Evolutionary conservation across 2,888 invertebrate species (phyloP).

Genomic region (Phragmatobia fuliginosa): DNA sequence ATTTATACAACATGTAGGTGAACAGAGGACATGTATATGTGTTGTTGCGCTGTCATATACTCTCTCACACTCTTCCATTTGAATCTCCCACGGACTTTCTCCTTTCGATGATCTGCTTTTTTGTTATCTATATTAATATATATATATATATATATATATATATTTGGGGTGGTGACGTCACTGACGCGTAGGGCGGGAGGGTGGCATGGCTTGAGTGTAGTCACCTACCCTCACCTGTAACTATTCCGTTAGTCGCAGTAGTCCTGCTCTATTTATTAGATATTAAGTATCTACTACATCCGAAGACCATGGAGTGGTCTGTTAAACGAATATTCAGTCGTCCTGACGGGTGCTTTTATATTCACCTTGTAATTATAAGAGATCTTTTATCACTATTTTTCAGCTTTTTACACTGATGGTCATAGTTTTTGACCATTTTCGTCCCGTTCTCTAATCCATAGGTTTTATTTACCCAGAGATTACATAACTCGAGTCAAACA

Average conservation of each 20-base stretch:
- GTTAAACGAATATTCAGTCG: constrained; percentile 49
- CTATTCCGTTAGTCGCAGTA: neutral
- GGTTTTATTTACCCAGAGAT: neutral
- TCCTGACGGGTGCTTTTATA: constrained; percentile 49
- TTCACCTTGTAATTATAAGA: constrained; percentile 45
- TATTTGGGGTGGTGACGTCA: neutral
- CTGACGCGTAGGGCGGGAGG: neutral
- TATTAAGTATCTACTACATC: constrained; percentile 16
- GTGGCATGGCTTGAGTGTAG: neutral
- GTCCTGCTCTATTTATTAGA: constrained; percentile 9
- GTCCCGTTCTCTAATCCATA: neutral
- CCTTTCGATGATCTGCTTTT: constrained; percentile 11
- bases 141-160: too few relatives aligned
- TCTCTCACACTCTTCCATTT: too few relatives aligned
- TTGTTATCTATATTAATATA: neutral
- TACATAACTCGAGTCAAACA: neutral
- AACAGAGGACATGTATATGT: constrained; percentile 27
- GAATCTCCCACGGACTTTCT: constrained; percentile 35
- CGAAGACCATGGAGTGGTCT: constrained; percentile 21
- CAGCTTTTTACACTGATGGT: neutral
- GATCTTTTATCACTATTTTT: constrained; percentile 28
- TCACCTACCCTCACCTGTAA: neutral
- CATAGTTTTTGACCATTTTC: neutral
- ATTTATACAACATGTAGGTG: constrained; percentile 44
- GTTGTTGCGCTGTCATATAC: constrained; percentile 47